Conservation (phyloP, 1,140 invertebrate genomes). For the Trichonephila inaurata region DNA sequence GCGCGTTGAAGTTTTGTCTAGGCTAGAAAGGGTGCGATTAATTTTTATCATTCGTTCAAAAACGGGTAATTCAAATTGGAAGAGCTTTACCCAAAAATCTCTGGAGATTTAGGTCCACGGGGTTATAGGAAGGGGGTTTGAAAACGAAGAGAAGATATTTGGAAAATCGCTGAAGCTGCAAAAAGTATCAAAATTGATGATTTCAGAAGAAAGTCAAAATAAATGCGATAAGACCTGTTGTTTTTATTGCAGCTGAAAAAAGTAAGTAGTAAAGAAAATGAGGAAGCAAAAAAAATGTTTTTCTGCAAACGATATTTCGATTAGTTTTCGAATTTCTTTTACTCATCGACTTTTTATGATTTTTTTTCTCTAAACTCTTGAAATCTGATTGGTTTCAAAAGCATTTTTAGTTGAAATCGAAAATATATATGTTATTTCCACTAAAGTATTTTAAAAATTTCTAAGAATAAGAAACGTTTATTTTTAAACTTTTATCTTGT, state of each 20-base stretch:
- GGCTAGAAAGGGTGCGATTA: background rate
- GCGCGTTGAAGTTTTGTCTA: background rate
- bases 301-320: background rate
- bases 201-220: slow-evolving; percentile 18
- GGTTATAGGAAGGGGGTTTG: background rate
- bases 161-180: background rate
- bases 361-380: background rate
- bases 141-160: background rate
- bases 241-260: slow-evolving; percentile 18
- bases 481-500: no score
- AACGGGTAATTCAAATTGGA: slow-evolving; percentile 22
- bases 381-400: background rate
- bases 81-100: background rate
- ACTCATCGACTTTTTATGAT: background rate
- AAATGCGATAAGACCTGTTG: slow-evolving; percentile 22
- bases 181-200: slow-evolving; percentile 27
- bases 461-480: no score
- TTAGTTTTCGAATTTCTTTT: slow-evolving; percentile 1
- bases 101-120: background rate
- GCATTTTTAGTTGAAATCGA: background rate
- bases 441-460: no score
- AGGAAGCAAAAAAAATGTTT: background rate
- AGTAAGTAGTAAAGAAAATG: background rate
- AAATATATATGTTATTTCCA: background rate
- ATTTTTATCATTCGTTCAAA: slow-evolving; percentile 19